Percentiles rank a stretch among this genome's conserved stretches.
These are phyloP conservation scores for Notolabrus celidotus DNA, from an alignment of 2,797 vertebrate species.

Conservation along the genomic window DNA sequence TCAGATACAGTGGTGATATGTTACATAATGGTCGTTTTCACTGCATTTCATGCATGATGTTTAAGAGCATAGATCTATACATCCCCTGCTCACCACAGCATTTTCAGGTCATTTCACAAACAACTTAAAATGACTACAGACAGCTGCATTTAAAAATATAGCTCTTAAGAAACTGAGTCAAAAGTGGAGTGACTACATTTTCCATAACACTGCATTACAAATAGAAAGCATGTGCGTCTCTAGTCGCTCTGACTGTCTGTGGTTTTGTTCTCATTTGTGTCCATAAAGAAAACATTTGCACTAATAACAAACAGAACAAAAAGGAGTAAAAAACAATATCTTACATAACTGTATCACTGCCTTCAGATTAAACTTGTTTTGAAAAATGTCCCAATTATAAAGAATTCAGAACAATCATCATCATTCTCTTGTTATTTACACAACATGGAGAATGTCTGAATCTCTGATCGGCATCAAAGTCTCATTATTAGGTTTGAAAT, in stretches of 20 bases:
- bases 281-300: neutral
- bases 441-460: conserved; percentile 18
- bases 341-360: neutral
- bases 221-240: neutral
- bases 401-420: conserved; percentile 34
- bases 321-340: neutral
- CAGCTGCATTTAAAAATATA: conserved; percentile 21
- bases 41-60: conserved; percentile 30
- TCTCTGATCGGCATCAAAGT: conserved; percentile 50
- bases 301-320: conserved; percentile 2
- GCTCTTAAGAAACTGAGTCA: conserved; percentile 4
- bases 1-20: conserved; percentile 32
- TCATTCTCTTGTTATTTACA: conserved; percentile 6
- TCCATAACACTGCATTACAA: conserved; percentile 17
- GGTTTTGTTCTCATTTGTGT: neutral
- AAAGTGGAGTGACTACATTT: conserved; percentile 4
- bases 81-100: neutral
- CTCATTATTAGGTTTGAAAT: conserved; percentile 42
- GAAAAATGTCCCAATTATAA: conserved; percentile 24
- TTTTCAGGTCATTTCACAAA: conserved; percentile 41
- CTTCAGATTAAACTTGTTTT: conserved; percentile 26
- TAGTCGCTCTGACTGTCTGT: neutral
- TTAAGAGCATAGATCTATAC: conserved; percentile 29
- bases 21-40: conserved; percentile 14
- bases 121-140: conserved; percentile 13